Conservation (phyloP, 1,140 invertebrate genomes). For the Saccostrea cuccullata region DNA sequence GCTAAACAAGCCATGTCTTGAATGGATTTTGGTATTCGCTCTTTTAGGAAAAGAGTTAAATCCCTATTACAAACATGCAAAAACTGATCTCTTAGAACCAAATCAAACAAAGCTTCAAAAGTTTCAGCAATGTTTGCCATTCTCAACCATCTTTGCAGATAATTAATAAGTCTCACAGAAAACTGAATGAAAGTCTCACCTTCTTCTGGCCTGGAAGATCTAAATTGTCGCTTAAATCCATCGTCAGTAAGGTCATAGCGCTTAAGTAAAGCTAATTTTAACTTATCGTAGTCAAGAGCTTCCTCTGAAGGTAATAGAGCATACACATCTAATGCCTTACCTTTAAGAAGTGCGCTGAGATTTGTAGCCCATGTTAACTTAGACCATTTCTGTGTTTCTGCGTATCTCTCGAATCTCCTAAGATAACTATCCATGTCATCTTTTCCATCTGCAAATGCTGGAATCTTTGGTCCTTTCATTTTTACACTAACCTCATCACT, state of each 20-base stretch:
- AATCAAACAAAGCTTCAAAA: too few species aligned
- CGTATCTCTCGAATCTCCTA: too few species aligned
- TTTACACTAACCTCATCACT: not conserved
- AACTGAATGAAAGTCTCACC: too few species aligned
- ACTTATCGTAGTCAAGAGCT: slow-evolving; percentile 49
- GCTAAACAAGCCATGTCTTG: not conserved
- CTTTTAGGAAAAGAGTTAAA: too few species aligned
- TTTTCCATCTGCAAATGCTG: slow-evolving; percentile 54
- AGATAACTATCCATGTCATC: slow-evolving; percentile 37
- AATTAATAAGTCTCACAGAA: too few species aligned
- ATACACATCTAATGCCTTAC: slow-evolving; percentile 51
- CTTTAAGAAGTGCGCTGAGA: slow-evolving; percentile 32
- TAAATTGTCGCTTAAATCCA: too few species aligned
- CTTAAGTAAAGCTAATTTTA: slow-evolving; percentile 56
- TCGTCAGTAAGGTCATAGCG: slow-evolving; percentile 58
- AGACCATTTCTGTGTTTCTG: not conserved
- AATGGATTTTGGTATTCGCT: too few species aligned
- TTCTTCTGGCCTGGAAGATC: too few species aligned
- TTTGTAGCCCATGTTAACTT: slow-evolving; percentile 42
- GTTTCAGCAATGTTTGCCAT: too few species aligned
- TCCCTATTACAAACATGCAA: too few species aligned
- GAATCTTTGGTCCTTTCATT: slow-evolving; percentile 38
- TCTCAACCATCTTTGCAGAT: too few species aligned
- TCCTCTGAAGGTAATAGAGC: slow-evolving; percentile 41
- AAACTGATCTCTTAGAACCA: too few species aligned